These are phyloP conservation scores for Tauraco hartlaubi DNA, from an alignment of 2,797 vertebrate species.

Conservation along the genomic window DNA sequence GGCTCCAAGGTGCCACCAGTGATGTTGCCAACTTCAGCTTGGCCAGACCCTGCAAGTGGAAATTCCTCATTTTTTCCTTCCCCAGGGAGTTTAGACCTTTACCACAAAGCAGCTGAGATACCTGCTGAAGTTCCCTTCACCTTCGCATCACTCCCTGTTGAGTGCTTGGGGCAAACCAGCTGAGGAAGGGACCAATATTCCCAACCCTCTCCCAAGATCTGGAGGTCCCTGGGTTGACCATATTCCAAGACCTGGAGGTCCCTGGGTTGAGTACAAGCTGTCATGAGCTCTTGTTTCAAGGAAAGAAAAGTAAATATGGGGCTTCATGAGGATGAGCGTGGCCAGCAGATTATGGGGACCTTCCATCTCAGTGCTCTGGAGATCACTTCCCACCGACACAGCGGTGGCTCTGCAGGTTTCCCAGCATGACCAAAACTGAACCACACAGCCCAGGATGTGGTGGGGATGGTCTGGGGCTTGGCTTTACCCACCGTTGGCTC, in stretches of 20 bases:
- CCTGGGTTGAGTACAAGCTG: background rate
- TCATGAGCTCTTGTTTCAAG: background rate
- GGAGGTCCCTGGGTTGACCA: background rate
- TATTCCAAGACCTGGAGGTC: background rate
- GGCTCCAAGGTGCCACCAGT: background rate
- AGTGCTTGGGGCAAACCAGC: background rate
- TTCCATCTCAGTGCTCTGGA: background rate
- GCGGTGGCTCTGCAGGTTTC: background rate
- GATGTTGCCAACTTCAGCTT: background rate
- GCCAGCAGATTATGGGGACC: background rate
- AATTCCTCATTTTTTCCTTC: background rate
- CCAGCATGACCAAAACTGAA: background rate
- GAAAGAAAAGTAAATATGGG: background rate
- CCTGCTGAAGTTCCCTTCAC: background rate
- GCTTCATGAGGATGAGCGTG: background rate
- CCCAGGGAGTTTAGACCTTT: background rate
- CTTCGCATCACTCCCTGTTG: too few species aligned
- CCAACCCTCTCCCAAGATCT: background rate
- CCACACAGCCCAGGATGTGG: rapidly evolving
- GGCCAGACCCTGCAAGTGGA: background rate
- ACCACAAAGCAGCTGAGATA: background rate
- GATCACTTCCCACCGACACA: background rate
- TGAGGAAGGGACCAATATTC: background rate
- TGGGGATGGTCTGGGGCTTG: background rate
- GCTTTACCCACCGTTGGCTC: background rate